Percentiles rank a stretch among this genome's conserved stretches.
Conservation (phyloP, 1,140 invertebrate species). For the Steinernema feltiae region DNA sequence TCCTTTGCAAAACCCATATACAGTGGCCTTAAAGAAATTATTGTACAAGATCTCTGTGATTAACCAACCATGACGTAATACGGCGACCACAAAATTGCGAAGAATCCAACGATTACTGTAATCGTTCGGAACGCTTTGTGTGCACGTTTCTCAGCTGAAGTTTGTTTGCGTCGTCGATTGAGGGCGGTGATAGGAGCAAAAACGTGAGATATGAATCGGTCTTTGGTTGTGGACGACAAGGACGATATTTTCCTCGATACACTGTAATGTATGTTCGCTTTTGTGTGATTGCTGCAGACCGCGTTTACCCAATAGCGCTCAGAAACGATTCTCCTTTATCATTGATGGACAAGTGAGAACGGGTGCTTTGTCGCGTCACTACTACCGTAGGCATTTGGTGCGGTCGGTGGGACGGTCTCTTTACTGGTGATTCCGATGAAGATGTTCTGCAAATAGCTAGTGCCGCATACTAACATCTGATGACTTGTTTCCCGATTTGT, state of each 20-base stretch:
- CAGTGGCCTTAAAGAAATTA: slow-evolving; percentile 44
- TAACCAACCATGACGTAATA: slow-evolving; percentile 54
- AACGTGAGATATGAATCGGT: slow-evolving; percentile 44
- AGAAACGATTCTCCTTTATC: not conserved
- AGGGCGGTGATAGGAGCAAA: slow-evolving; percentile 52
- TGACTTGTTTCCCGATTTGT: no score
- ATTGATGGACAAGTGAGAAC: not conserved
- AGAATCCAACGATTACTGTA: slow-evolving; percentile 56
- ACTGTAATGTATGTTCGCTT: slow-evolving; percentile 38
- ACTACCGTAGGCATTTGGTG: not conserved
- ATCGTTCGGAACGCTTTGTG: slow-evolving; percentile 56
- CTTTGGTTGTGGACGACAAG: slow-evolving; percentile 34
- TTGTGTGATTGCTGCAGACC: no score
- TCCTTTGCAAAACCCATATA: slow-evolving; percentile 56
- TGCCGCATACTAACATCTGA: no score
- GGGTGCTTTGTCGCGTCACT: not conserved
- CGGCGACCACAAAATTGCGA: slow-evolving; percentile 57
- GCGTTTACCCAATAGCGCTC: not conserved
- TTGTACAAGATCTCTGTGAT: not conserved
- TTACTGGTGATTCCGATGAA: not conserved
- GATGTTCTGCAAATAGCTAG: not conserved
- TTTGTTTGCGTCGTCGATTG: slow-evolving; percentile 47
- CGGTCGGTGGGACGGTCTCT: not conserved
- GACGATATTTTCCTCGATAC: slow-evolving; percentile 42
- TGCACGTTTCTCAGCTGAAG: slow-evolving; percentile 54